These are phyloP conservation scores for Epinephelus coioides DNA, from an alignment of 2,797 vertebrate genomes.

Conservation along the genomic window DNA sequence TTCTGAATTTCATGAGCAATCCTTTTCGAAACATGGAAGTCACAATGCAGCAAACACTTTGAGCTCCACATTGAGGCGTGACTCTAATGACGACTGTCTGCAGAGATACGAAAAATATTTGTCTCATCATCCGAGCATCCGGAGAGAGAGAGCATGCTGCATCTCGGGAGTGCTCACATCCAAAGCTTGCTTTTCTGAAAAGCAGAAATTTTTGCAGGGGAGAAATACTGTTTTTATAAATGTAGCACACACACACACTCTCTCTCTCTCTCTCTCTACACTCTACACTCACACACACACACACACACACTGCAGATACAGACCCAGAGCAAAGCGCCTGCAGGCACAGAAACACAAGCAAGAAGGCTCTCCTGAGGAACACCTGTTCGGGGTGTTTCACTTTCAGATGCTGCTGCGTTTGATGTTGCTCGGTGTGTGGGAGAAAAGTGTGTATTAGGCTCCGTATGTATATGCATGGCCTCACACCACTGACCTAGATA, in stretches of 20 bases:
- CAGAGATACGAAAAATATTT: constrained; percentile 38
- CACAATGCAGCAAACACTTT: constrained; percentile 24
- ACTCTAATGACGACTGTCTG: constrained; percentile 39
- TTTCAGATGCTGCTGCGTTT: constrained; percentile 61
- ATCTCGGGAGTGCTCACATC: constrained; percentile 34
- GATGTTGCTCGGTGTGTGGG: constrained; percentile 48
- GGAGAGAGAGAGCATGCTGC: constrained; percentile 8
- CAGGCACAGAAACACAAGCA: constrained; percentile 65
- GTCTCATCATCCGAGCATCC: constrained; percentile 49
- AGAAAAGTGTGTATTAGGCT: constrained; percentile 9
- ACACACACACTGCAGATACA: constrained; percentile 19
- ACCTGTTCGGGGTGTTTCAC: constrained; percentile 67
- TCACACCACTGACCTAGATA: constrained; percentile 66
- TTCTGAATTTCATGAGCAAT: constrained; percentile 47
- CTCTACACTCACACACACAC: not conserved
- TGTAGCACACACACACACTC: constrained; percentile 10
- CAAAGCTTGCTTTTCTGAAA: constrained; percentile 35
- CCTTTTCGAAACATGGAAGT: constrained; percentile 20
- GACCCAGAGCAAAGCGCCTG: constrained; percentile 34
- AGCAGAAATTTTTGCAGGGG: constrained; percentile 26
- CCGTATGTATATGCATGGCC: constrained; percentile 40
- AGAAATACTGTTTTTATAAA: constrained; percentile 24
- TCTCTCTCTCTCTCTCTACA: not conserved
- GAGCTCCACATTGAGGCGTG: not conserved
- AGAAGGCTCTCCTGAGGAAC: constrained; percentile 63